Evolutionary conservation across 2,797 vertebrate genomes (phyloP), one percentile per base, ranked within the genome.

Genomic region (Enteromius anoplus): DNA sequence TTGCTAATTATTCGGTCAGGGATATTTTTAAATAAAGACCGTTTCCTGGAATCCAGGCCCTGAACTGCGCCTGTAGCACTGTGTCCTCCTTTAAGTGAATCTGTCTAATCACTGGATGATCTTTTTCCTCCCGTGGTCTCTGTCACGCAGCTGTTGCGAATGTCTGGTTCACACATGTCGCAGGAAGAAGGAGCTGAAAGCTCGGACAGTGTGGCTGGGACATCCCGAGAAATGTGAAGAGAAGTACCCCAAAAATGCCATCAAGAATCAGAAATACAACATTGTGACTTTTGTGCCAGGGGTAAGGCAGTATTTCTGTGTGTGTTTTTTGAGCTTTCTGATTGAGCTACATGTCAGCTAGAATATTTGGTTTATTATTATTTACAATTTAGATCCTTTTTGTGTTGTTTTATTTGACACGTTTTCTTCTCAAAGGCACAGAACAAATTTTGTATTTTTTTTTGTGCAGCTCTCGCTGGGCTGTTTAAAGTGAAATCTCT

Each of bases 231-330:
- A 99, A 88, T 97, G 98, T 88, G 97, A 99, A 88, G 98, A 99
- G 89, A 99, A 97, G 87, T 96, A 95, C 91, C 97, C 98, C n/a
- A 97, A 94, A 91, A 99, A 99, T 83, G 91, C 93, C 88, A 99
- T 99, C 91, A 99, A 97, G 92, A 99, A 99, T 93, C 98, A 99
- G 89, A 99, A 99, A 91, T 99, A 99, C 92, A 99, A 99, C 90
- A 1, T 99, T 90, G 91, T 99, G 91, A 99, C 98, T 90, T 99
- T 99, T 88, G 95, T 99, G 92, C 98, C 98, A 85, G 97, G 97
- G 96, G 98, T 99, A 94, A 96, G 97, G 89, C 17, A 34, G 12
- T 34, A 26, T 26, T 26, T 26, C 26, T 26, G 26, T 26, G 26
- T 26, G 26, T 26, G 26, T 26, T 26, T 26, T 26, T 26, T 26